A percentile compares a stretch with the other conserved stretches of the same genome.
Evolutionary conservation across 2,888 invertebrate species (phyloP).

Genomic region (Macaria liturata): DNA sequence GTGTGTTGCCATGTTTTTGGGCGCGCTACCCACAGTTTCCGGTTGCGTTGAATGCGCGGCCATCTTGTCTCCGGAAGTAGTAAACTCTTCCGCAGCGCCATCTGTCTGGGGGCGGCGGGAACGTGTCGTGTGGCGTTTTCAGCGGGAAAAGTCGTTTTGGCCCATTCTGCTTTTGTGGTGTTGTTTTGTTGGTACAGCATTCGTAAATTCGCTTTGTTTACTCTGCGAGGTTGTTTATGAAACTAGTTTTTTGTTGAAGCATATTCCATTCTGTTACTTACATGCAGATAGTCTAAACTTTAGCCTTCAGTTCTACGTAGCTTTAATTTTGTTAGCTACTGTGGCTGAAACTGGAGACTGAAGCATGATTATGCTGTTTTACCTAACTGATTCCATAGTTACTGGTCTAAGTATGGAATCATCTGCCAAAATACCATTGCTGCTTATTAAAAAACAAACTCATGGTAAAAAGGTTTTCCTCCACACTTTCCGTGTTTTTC

Average conservation of each 20-base stretch:
- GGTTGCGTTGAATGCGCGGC: slow-evolving; percentile 70
- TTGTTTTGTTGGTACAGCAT: slow-evolving; percentile 25
- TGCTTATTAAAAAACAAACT: too few species aligned
- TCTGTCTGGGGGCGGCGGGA: slow-evolving; percentile 57
- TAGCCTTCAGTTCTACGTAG: too few species aligned
- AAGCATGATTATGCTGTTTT: too few species aligned
- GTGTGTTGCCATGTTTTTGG: slow-evolving; percentile 60
- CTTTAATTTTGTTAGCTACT: too few species aligned
- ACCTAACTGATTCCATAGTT: too few species aligned
- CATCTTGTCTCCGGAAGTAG: slow-evolving; percentile 82
- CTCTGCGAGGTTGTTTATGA: slow-evolving; percentile 21
- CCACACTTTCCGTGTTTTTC: too few species aligned
- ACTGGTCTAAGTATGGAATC: too few species aligned
- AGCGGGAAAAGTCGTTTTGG: slow-evolving; percentile 43
- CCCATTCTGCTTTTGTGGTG: slow-evolving; percentile 46
- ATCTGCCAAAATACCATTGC: too few species aligned
- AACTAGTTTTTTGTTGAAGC: slow-evolving; percentile 11
- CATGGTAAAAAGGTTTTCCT: too few species aligned
- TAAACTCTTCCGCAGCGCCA: slow-evolving; percentile 79
- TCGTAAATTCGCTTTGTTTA: slow-evolving; percentile 35
- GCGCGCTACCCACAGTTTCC: slow-evolving; percentile 71
- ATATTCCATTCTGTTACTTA: too few species aligned
- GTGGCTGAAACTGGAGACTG: too few species aligned
- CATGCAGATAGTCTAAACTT: too few species aligned
- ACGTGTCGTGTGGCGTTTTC: slow-evolving; percentile 46